phyloP scores from a whole-genome alignment of 2,797 vertebrate genomes.

The Australoheros facetus region DNA sequence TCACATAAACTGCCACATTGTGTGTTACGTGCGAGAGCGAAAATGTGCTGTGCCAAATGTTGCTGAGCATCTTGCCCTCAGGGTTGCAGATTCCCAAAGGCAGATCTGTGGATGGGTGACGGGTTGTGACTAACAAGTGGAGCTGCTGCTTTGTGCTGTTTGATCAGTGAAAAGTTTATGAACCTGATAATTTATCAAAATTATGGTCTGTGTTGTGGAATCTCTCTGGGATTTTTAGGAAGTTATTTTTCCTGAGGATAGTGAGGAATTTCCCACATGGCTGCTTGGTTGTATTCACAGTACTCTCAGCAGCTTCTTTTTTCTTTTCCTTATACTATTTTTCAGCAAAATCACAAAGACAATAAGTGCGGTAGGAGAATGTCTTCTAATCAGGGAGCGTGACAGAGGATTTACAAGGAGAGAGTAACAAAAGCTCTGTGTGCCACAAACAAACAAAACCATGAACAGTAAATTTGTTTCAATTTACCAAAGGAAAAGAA shows the following conservation, averaged over 20 bases:
- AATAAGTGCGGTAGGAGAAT: conserved; percentile 4
- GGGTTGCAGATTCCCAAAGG: conserved; percentile 53
- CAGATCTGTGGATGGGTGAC: conserved; percentile 41
- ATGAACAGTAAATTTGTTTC: conserved; percentile 41
- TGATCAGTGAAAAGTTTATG: conserved; percentile 45
- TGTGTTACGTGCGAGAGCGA: conserved; percentile 20
- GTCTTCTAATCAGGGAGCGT: conserved; percentile 43
- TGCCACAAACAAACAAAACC: conserved; percentile 16
- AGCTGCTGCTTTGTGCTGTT: conserved; percentile 42
- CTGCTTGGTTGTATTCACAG: conserved; percentile 7
- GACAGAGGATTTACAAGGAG: conserved; percentile 21
- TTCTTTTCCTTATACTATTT: background rate
- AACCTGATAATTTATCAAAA: conserved; percentile 44
- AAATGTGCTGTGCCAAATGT: conserved; percentile 55
- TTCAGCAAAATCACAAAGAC: conserved; percentile 10
- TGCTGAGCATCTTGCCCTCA: conserved; percentile 53
- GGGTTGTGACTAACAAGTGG: conserved; percentile 59
- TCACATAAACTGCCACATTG: conserved; percentile 12
- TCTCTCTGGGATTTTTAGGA: conserved; percentile 1
- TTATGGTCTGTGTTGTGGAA: conserved; percentile 23
- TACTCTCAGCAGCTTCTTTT: background rate
- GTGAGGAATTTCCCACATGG: background rate
- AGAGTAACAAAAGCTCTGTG: conserved; percentile 8
- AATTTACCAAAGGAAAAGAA: conserved; percentile 38
- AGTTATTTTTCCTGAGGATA: background rate